Base-by-base conservation (phyloP, 2,797 vertebrate species). In the Momotus momota region DNA sequence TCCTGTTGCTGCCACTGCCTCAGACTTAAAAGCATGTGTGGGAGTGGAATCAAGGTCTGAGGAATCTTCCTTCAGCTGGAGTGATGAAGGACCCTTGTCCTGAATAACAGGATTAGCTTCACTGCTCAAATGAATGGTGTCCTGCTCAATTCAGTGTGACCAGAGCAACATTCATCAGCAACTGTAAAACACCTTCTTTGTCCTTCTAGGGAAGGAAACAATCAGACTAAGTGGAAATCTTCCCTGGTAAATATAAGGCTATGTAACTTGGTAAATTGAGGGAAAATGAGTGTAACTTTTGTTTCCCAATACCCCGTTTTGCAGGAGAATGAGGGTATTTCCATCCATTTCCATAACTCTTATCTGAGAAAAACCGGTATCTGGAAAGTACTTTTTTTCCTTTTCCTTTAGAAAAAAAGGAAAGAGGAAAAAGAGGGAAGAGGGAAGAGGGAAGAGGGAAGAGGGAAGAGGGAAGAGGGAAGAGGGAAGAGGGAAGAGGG, bases 121-220 rank as follows among this genome's bases (percentile, higher is more conserved):
- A 31, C 80, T 96, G 40, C 79, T 46, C 87, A 69, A 52, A 52
- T 93, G 86, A 94, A 95, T 91, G 41, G 88, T 86, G 57, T 78
- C 22, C 62, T 92, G 62, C 55, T 94, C 71, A 80, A 82, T 75
- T 96, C 93, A 92, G 74, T 73, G 83, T 64, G 90, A 94, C 71
- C 88, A 88, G 19, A 79, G 81, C 78, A 78, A 93, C 91, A 95
- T 89, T 87, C 92, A 96, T 89, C 95, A 94, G 88, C 70, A 88
- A 75, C 66, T 61, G 85, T 87, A 88, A 81, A 92, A 85, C 87
- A 96, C 91, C 91, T 96, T 92, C 89, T 91, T 91, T 96, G 95
- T 95, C 88, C 80, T 94, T 86, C 85, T 22, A 21, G 66, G 62
- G 87, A 93, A 83, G 75, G 43, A 88, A 96, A 74, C 2, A 4